Conservation (phyloP, 2,888 invertebrate genomes). For the Phaedon cochleariae region DNA sequence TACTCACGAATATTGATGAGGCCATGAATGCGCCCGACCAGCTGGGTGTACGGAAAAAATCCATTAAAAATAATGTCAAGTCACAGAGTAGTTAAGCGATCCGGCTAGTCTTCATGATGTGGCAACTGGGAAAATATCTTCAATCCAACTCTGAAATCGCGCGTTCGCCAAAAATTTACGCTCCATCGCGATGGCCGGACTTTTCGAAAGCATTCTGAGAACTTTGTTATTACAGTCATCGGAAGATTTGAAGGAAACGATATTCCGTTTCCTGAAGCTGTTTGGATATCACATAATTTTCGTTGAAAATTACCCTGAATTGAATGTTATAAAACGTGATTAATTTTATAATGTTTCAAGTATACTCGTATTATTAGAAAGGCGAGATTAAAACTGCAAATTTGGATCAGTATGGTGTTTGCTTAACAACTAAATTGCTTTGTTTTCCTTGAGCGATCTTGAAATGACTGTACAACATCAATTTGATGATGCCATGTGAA, state of each 20-base stretch:
- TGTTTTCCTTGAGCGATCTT: too few species aligned
- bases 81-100: constrained; percentile 1
- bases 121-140: constrained; percentile 4
- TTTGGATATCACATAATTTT: neutral
- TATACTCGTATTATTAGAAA: too few species aligned
- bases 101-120: constrained; percentile 1
- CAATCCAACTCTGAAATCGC: constrained; percentile 11
- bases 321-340: too few species aligned
- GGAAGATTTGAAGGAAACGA: neutral
- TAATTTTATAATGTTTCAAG: too few species aligned
- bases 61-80: constrained; percentile 16
- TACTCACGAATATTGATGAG: constrained; percentile 5
- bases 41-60: constrained; percentile 8
- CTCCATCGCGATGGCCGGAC: neutral
- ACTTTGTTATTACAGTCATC: constrained; percentile 6
- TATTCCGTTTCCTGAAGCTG: neutral
- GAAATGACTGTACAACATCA: too few species aligned
- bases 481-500: too few species aligned
- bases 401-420: too few species aligned
- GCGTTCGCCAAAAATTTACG: constrained; percentile 2
- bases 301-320: too few species aligned
- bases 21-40: constrained; percentile 12
- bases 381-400: too few species aligned
- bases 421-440: too few species aligned
- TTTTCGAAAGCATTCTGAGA: neutral